Base-by-base conservation (phyloP, 1,140 invertebrate genomes). In the Zelostemma sp. region DNA sequence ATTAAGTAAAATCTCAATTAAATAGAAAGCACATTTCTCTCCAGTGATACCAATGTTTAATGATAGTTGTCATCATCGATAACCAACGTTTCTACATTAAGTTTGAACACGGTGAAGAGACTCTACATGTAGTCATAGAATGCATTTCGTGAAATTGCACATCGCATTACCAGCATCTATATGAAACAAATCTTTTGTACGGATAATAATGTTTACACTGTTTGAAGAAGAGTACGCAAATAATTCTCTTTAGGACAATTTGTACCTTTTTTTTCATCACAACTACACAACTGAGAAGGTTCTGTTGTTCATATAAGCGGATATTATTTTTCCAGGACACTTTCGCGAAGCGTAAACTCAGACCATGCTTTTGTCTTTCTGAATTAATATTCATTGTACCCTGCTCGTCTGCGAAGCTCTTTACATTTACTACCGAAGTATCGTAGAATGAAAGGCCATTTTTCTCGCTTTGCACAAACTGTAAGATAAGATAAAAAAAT, bases 381-480 rank as follows among this genome's bases (percentile, higher is more conserved):
- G 11, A 43, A 43, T 43, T 43, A 43, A 43, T 43, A 43, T 43
- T 17, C 41, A 43, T 43, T 17, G 41, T 43, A 6, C 17, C 14
- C 3, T 1, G 8, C 14, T 43, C 41, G 41, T 43, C 11, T 14
- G 14, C n/a, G 35, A 3, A 40, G 35, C 17, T 43, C 15, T 43
- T 43, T 17, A 17, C 41, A 43, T 43, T 12, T 43, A 16, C 5
- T 18, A 11, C 14, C 17, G 11, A 43, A 43, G 11, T 16, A 43
- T 43, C 41, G 15, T 8, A 16, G 14, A 43, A n/a, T 2, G 33
- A 35, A 35, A 35, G 11, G 16, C 17, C 41, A 43, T 43, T 43
- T 43, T 43, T 43, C 41, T 43, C 17, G 41, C 41, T 8, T 18
- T 43, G 41, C 17, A 18, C 41, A 43, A 43, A 43, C 41, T 43